Evolutionary conservation across 2,113 vertebrate species (phyloP), one percentile per base, ranked within the genome.

Genomic region (Neolamprologus kungweensis): DNA sequence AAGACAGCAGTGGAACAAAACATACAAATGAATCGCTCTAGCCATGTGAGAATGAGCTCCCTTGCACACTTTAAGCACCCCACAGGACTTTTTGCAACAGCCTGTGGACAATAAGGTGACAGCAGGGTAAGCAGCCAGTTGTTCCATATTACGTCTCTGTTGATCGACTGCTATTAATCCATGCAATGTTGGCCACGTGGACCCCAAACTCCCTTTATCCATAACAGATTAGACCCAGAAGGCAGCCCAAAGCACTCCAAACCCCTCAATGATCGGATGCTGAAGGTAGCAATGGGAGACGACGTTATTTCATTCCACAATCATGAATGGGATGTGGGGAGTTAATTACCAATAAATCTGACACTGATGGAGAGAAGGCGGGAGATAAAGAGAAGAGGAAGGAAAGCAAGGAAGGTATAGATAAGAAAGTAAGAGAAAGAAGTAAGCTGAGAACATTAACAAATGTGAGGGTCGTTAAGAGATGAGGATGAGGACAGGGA

Each of bases 341-440:
- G 88, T 86, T 94, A 89, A 96, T 95, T 92, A 94, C 84, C 88
- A 87, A 93, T 92, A 94, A 88, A 91, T 89, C 81, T 87, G 82
- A 79, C 85, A 79, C 40, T 55, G 33, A 89, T 75, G 4, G 50
- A 55, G 53, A 88, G 78, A 81, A 78, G 60, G 78, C 51, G 11
- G 58, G 83, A 78, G 31, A 79, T 28, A 58, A 47, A 23, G 81
- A 65, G 71, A 35, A 13, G 33, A 5, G 83, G 71, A 19, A 86
- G 12, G 73, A 13, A 63, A 42, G 60, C 33, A 19, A 10, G 37
- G 16, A 57, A 71, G 33, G 54, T 33, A 47, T 35, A 28, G 71
- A 88, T 82, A 57, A 88, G 85, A 84, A 80, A 55, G 73, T 53
- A 3, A 23, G 33, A 80, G 33, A 50, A 85, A 60, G 50, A 54